phyloP scores from a whole-genome alignment of 92 coral and sea anemone genomes.

The Meandrina meandrites region DNA sequence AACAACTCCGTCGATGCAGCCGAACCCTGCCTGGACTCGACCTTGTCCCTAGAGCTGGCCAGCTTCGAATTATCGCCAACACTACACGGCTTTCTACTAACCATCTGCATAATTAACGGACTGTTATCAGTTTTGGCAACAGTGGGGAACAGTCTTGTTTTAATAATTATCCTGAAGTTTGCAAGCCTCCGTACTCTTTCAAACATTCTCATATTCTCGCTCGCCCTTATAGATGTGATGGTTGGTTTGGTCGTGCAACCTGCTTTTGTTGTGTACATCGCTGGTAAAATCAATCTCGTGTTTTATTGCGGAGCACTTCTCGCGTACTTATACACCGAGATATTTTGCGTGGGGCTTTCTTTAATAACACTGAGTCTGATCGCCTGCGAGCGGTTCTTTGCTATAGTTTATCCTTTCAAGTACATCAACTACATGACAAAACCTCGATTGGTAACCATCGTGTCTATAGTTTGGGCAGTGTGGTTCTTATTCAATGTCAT shows the following conservation, averaged over 20 bases:
- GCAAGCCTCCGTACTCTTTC: constrained; percentile 28
- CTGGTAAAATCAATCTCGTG: constrained; percentile 25
- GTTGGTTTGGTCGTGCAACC: constrained; percentile 55
- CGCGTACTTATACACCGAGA: constrained; percentile 42
- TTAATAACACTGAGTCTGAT: constrained; percentile 44
- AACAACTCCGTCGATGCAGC: neutral
- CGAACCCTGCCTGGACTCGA: constrained; percentile 18
- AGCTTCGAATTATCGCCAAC: constrained; percentile 9
- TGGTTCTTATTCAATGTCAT: constrained; percentile 44
- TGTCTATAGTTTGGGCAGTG: constrained; percentile 22
- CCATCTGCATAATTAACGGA: constrained; percentile 31
- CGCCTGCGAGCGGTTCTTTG: constrained; percentile 39
- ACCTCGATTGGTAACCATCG: neutral
- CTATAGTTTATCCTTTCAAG: constrained; percentile 47
- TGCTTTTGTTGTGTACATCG: constrained; percentile 39
- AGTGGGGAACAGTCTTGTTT: constrained; percentile 29
- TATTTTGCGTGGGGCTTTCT: constrained; percentile 47
- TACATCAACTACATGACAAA: constrained; percentile 34
- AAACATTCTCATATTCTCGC: constrained; percentile 35
- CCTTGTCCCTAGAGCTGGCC: constrained; percentile 33
- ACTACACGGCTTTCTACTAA: constrained; percentile 2
- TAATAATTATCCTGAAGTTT: constrained; percentile 21
- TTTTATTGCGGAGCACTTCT: constrained; percentile 38
- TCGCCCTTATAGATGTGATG: constrained; percentile 32
- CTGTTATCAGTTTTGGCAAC: constrained; percentile 26